Evolutionary conservation across 2,113 vertebrate genomes (phyloP).

Genomic region (Jaculus jaculus): DNA sequence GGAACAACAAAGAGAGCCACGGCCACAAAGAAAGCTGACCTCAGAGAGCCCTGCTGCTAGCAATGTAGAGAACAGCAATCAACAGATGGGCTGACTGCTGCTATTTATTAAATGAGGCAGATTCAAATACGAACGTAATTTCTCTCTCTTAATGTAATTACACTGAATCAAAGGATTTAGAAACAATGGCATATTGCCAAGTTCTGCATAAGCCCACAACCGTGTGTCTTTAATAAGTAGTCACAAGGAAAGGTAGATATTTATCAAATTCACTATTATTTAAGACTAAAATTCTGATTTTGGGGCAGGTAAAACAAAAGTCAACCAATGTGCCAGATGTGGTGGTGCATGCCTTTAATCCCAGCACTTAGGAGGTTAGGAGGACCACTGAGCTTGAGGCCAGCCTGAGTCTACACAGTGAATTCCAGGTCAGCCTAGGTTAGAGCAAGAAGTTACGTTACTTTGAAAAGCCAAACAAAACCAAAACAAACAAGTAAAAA

Average conservation of each 20-base stretch:
- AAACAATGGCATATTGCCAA: conserved; percentile 43
- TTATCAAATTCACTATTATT: conserved; percentile 15
- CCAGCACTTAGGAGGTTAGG: too few species aligned
- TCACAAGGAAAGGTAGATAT: conserved; percentile 12
- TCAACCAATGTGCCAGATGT: too few species aligned
- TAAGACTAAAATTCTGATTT: not conserved
- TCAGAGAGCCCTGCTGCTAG: conserved; percentile 54
- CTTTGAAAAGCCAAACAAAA: too few species aligned
- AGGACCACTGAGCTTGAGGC: too few species aligned
- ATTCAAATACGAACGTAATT: conserved; percentile 58
- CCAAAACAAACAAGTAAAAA: too few species aligned
- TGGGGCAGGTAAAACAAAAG: too few species aligned
- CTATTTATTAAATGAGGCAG: conserved; percentile 53
- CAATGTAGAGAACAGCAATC: conserved; percentile 48
- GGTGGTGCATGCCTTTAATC: too few species aligned
- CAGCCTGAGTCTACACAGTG: too few species aligned
- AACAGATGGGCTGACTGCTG: conserved; percentile 69
- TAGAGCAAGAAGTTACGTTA: too few species aligned
- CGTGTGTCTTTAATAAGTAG: conserved; percentile 31
- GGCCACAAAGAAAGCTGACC: conserved; percentile 60
- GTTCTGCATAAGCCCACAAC: conserved; percentile 44
- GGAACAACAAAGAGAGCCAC: not conserved
- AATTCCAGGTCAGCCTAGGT: too few species aligned
- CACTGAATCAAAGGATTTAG: conserved; percentile 49
- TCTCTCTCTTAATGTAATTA: conserved; percentile 57